phyloP scores from a whole-genome alignment of 2,888 invertebrate species.

The Crocallis elinguaria region DNA sequence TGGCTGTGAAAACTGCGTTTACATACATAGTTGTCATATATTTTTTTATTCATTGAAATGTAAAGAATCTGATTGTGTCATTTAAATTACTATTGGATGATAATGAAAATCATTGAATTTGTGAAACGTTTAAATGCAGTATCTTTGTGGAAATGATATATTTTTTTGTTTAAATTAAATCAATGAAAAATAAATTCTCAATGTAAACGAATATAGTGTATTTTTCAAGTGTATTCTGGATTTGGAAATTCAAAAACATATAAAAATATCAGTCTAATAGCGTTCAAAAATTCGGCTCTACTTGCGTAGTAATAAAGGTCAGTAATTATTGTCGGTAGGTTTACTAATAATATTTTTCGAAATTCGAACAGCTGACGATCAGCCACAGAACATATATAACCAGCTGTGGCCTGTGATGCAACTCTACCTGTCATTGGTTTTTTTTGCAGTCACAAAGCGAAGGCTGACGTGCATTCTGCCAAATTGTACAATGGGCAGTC shows the following conservation, averaged over 20 bases:
- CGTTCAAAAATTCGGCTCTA: slow-evolving; percentile 15
- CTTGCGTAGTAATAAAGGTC: background rate
- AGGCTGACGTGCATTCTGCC: slow-evolving; percentile 45
- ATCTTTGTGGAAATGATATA: no score
- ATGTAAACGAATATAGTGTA: background rate
- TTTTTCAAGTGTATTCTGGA: background rate
- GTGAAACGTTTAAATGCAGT: no score
- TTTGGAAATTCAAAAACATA: background rate
- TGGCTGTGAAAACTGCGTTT: no score
- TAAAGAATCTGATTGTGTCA: no score
- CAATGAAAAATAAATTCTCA: no score
- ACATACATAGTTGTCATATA: no score
- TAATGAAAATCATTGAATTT: no score
- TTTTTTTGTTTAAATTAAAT: no score
- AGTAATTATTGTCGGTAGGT: background rate
- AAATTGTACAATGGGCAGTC: slow-evolving; percentile 42
- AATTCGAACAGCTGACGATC: slow-evolving; percentile 61
- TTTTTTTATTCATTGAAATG: no score
- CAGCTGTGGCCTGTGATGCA: slow-evolving; percentile 44
- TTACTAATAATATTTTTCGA: slow-evolving; percentile 17
- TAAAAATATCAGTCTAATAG: background rate
- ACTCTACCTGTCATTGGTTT: slow-evolving; percentile 49
- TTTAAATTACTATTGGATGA: no score
- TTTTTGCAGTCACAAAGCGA: slow-evolving; percentile 35
- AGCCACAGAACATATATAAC: no score